Evolutionary conservation across 2,888 invertebrate genomes (phyloP).

Genomic region (Yponomeuta malinellus): DNA sequence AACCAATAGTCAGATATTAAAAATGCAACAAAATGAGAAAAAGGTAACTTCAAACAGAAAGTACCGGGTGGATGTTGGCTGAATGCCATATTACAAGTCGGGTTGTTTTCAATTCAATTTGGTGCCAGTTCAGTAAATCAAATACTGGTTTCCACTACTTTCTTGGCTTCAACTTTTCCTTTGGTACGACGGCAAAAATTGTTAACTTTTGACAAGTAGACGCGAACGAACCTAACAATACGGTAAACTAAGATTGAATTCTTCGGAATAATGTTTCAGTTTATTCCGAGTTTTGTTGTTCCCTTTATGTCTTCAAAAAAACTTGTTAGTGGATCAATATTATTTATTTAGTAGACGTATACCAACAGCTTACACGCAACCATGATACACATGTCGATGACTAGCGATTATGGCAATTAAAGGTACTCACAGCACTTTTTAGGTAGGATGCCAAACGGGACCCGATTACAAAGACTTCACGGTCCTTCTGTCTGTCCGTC

Average conservation of each 20-base stretch:
- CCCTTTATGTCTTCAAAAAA: no score
- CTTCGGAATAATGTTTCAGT: background rate
- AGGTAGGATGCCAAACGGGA: no score
- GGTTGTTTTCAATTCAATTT: background rate
- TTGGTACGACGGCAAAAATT: background rate
- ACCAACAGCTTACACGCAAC: no score
- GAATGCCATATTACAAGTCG: background rate
- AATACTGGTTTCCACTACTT: background rate
- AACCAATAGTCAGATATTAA: background rate
- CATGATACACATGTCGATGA: no score
- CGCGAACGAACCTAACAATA: background rate
- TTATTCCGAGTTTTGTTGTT: no score
- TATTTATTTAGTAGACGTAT: no score
- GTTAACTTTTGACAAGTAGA: background rate
- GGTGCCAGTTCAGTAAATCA: constrained; percentile 2
- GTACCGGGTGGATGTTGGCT: background rate
- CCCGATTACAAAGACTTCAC: no score
- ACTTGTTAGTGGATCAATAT: no score
- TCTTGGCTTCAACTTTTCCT: background rate
- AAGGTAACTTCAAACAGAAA: background rate
- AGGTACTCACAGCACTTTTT: no score
- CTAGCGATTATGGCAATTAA: no score
- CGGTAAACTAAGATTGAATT: background rate
- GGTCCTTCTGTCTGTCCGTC: no score
- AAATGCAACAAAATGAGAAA: background rate